These are phyloP conservation scores for Drosophila antonietae DNA, from an alignment of 2,888 invertebrate genomes.

Conservation along the genomic window DNA sequence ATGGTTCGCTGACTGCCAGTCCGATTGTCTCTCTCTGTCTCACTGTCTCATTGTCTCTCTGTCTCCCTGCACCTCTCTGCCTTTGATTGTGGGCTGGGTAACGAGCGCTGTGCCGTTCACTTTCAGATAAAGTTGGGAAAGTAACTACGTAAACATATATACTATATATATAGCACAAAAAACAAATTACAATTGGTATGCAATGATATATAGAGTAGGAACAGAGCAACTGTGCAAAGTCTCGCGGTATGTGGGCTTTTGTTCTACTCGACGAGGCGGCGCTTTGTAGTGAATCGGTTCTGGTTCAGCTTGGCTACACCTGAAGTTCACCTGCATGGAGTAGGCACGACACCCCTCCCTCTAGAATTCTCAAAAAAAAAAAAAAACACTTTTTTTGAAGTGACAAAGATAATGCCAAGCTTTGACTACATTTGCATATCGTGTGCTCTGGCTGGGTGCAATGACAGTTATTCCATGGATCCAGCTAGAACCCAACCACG, in stretches of 20 bases:
- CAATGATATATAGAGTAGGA: constrained; percentile 57
- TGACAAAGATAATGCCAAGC: constrained; percentile 45
- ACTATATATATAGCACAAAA: constrained; percentile 38
- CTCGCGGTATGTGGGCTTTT: constrained; percentile 58
- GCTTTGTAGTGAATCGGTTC: constrained; percentile 49
- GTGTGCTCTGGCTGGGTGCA: constrained; percentile 38
- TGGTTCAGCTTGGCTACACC: constrained; percentile 40
- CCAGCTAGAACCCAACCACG: constrained; percentile 47
- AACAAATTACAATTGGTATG: constrained; percentile 78
- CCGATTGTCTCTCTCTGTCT: constrained; percentile 7
- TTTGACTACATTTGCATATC: constrained; percentile 66
- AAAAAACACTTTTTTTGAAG: not conserved
- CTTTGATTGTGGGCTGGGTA: constrained; percentile 47
- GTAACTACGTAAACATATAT: constrained; percentile 55
- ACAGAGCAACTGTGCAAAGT: constrained; percentile 48
- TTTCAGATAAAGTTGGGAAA: constrained; percentile 77
- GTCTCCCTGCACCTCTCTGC: constrained; percentile 7
- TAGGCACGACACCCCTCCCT: not conserved
- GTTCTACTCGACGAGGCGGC: constrained; percentile 49
- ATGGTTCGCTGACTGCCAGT: constrained; percentile 59
- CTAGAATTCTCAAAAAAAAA: constrained; percentile 4
- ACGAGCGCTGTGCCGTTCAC: constrained; percentile 67
- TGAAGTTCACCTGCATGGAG: constrained; percentile 38
- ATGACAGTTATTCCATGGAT: constrained; percentile 44
- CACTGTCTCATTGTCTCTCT: not conserved